Evolutionary conservation across 2,888 invertebrate genomes (phyloP), one percentile per base, ranked within the genome.

Genomic region (Trilocha varians): DNA sequence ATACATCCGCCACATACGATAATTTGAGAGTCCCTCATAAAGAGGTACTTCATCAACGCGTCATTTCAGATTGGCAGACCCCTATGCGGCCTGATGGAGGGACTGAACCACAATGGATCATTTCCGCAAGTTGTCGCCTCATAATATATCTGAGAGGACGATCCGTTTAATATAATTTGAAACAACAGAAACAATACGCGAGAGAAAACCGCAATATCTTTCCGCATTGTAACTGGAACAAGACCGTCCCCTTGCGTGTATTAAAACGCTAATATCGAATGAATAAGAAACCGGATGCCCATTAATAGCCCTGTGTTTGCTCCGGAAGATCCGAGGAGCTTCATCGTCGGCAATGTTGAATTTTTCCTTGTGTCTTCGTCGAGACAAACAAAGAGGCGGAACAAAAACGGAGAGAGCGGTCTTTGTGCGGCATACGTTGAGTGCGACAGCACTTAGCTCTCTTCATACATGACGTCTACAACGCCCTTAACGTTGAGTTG

Each of bases 391-490:
- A 84, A 80, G 78, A 78, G 65, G 73, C 76, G 74, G 76, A 79
- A 84, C 82, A 84, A 82, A n/a, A 78, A 79, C 73, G 65, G 75
- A 72, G 77, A 82, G 80, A 78, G 76, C 70, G 60, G 77, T 71
- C 74, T 80, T 82, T 83, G 78, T 79, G 69, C 62, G 65, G 72
- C 25, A 69, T 67, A 73, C 65, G 70, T 67, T 53, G 67, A 74
- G 73, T 65, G 65, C 70, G 69, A 62, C 67, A 69, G 60, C 78
- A 83, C 80, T 83, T 77, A 75, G 64, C 75, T 73, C 68, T 70
- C 71, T 25, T 75, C 78, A 74, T 71, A 73, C 60, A 61, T 62
- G 67, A 61, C 61, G 62, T 57, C 55, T 62, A 61, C 69, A 60
- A 52, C 61, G 50, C 45, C 59, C 54, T 47, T 44, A 54, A 50